Base-by-base conservation (phyloP, 1,140 invertebrate genomes). In the Daktulosphaira vitifoliae region DNA sequence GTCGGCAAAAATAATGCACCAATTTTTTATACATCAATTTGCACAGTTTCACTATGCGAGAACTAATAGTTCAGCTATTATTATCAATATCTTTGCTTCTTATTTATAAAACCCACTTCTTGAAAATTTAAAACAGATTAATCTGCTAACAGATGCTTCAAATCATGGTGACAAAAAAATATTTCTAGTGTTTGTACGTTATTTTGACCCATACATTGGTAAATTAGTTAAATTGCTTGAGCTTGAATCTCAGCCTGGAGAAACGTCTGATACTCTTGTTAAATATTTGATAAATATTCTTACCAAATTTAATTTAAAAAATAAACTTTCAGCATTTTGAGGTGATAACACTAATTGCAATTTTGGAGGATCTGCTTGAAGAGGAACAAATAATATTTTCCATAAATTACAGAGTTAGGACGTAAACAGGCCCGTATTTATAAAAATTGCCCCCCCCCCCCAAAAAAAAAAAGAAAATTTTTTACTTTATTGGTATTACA, bases 281-380 rank as follows among this genome's bases (percentile, higher is more conserved):
- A 51, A 51, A 51, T 29, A 68, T 65, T 62, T 66, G 9, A 25
- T 68, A 22, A 20, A 53, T 18, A 26, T 66, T 26, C 53, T 66
- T 33, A 51, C 66, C 50, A 38, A 53, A 67, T 59, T 39, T 26
- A 25, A 69, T 65, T 56, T 70, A 16, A 29, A 65, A 44, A 48
- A 70, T 33, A 72, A 73, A 70, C 13, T 71, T 49, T 65, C 71
- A 65, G 67, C 68, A 29, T 71, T 71, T 50, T 69, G 68, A 37
- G 73, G 66, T 51, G 73, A 73, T 46, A 73, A 73, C 53, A 68
- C 68, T 3, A 73, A 73, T 64, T 68, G 68, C 7, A 74, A 73
- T 62, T 72, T 72, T 68, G 72, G 72, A 18, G 70, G 70, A 11
- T 44, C 66, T 5, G 39, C 69, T 39, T 59, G 69, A 44, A 66